Percentiles rank a stretch among this genome's conserved stretches.
These are phyloP conservation scores for Mylabris phalerata DNA, from an alignment of 1,140 invertebrate species.

Conservation along the genomic window DNA sequence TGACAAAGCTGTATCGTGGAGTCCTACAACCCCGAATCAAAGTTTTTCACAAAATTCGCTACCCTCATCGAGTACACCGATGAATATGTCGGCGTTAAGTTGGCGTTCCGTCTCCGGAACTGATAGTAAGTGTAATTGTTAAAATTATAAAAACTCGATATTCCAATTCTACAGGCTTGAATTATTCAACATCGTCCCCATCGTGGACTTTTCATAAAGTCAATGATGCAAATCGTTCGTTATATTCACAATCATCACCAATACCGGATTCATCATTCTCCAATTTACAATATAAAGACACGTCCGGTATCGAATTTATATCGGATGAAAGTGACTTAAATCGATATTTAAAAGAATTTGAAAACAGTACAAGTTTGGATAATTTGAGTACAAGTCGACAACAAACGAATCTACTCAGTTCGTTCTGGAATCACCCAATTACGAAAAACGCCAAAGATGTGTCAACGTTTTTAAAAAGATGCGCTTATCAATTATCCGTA, in stretches of 20 bases:
- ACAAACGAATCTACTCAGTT: slow-evolving; percentile 40
- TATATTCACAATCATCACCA: slow-evolving; percentile 18
- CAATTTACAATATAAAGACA: slow-evolving; percentile 32
- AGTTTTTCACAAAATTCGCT: slow-evolving; percentile 1
- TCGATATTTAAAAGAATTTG: slow-evolving; percentile 41
- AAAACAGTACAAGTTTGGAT: slow-evolving; percentile 25
- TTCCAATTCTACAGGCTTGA: slow-evolving; percentile 24
- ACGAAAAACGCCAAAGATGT: slow-evolving; percentile 47
- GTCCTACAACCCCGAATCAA: slow-evolving; percentile 21
- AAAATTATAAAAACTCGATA: too few species aligned
- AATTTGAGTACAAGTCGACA: slow-evolving; percentile 23
- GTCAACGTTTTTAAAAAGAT: slow-evolving; percentile 46
- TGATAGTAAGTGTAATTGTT: slow-evolving; percentile 27
- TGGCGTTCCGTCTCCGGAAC: slow-evolving; percentile 34
- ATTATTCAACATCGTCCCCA: slow-evolving; percentile 32
- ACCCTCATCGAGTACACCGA: slow-evolving; percentile 25
- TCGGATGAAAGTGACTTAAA: slow-evolving; percentile 43
- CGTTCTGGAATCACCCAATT: slow-evolving; percentile 53
- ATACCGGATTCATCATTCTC: slow-evolving; percentile 16
- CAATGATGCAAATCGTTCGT: slow-evolving; percentile 5
- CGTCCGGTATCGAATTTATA: slow-evolving; percentile 41
- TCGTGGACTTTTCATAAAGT: slow-evolving; percentile 30
- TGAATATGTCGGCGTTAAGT: slow-evolving; percentile 38
- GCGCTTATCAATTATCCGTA: slow-evolving; percentile 51
- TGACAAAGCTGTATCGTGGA: slow-evolving; percentile 16